phyloP scores from a whole-genome alignment of 2,113 vertebrate species.

The Hyperoodon ampullatus region DNA sequence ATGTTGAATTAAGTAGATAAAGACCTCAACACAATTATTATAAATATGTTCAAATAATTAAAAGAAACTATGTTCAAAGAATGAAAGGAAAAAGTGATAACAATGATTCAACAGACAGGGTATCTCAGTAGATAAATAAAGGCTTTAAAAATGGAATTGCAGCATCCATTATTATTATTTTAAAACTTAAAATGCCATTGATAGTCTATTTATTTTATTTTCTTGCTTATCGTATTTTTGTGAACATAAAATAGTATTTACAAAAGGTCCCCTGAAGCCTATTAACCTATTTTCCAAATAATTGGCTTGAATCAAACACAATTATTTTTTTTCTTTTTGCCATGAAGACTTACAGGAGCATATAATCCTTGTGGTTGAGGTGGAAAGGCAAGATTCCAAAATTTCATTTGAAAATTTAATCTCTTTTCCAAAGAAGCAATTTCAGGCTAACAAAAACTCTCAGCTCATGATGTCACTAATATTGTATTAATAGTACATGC shows the following conservation, averaged over 20 bases:
- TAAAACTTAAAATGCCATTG: not conserved
- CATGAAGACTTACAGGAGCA: not conserved
- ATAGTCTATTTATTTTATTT: not conserved
- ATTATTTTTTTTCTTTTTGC: not conserved
- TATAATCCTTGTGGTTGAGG: not conserved
- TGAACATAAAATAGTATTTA: not conserved
- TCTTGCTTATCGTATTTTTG: not conserved
- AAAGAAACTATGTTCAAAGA: not conserved
- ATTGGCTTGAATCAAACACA: not conserved
- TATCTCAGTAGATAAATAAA: not conserved
- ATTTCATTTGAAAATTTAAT: conserved; percentile 9
- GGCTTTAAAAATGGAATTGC: not conserved
- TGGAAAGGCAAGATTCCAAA: conserved; percentile 7
- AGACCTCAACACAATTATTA: not conserved
- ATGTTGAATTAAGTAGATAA: not conserved
- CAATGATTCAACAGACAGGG: not conserved
- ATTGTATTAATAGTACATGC: not conserved
- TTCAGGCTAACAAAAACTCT: not conserved
- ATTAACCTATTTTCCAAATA: not conserved
- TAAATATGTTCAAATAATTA: not conserved
- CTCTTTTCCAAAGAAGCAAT: not conserved
- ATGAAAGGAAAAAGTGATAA: not conserved
- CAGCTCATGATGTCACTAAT: not conserved
- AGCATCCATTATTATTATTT: not conserved
- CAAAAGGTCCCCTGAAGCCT: not conserved